phyloP scores from a whole-genome alignment of 2,113 vertebrate genomes.

The Halichoeres trimaculatus region DNA sequence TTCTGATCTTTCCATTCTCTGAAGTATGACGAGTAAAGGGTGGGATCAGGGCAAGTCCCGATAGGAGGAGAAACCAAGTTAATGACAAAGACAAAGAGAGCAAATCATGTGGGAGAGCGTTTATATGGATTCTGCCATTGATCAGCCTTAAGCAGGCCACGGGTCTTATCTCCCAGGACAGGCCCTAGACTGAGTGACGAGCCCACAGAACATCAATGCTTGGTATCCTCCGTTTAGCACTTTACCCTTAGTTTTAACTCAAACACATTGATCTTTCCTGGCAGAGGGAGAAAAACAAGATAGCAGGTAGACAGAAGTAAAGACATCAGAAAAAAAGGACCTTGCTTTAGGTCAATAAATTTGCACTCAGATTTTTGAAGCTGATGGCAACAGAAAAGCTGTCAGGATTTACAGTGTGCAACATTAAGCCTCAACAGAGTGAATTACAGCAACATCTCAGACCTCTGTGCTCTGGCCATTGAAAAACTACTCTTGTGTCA shows the following conservation, averaged over 20 bases:
- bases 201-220: conserved; percentile 59
- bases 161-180: conserved; percentile 68
- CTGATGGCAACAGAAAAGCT: not conserved
- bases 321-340: conserved; percentile 37
- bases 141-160: conserved; percentile 68
- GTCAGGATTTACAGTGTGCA: conserved; percentile 1
- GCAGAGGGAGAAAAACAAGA: conserved; percentile 48
- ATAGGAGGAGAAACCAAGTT: conserved; percentile 51
- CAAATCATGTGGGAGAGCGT: conserved; percentile 34
- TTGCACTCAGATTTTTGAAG: conserved; percentile 7
- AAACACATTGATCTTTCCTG: conserved; percentile 55
- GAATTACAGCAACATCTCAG: not conserved
- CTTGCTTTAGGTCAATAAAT: not conserved
- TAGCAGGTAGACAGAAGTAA: conserved; percentile 34
- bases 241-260: conserved; percentile 39
- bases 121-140: conserved; percentile 63
- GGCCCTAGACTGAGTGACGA: conserved; percentile 62
- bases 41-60: conserved; percentile 22
- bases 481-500: conserved; percentile 8
- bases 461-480: not conserved
- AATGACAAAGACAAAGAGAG: conserved; percentile 68
- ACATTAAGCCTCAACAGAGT: conserved; percentile 3
- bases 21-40: conserved; percentile 34
- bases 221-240: conserved; percentile 48
- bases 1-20: conserved; percentile 40